Base-by-base conservation (phyloP, 2,113 vertebrate genomes). In the Balaeniceps rex region DNA sequence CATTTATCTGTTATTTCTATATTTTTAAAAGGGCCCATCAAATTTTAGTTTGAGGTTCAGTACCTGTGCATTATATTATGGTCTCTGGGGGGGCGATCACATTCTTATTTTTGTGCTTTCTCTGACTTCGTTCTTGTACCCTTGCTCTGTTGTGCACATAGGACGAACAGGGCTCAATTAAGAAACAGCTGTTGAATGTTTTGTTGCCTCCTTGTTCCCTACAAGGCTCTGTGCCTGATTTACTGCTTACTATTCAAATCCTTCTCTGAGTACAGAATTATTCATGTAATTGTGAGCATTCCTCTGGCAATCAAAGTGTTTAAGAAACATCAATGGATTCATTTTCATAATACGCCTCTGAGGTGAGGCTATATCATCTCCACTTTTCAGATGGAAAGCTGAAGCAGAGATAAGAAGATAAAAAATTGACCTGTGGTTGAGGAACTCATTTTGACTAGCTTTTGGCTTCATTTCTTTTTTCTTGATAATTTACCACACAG, bases 241-340 rank as follows among this genome's bases (percentile, higher is more conserved):
- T 87, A 91, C 85, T 94, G 57, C 61, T 78, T 83, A 51, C 97
- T 94, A 19, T 94, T 97, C 81, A 95, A 83, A 91, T 96, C 81
- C 66, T 89, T 25, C 78, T 94, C 26, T 9, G 81, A 83, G 82
- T 85, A 79, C 75, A 80, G 70, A 93, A 94, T 94, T 96, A 93
- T 85, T 85, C 91, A 93, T 91, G 66, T 89, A 93, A 93, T 87
- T 76, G 91, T 94, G 78, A 88, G 36, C 87, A 88, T 93, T 96
- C 75, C 94, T 96, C 75, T 92, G 93, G 91, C 91, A 83, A 44
- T 94, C 66, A 47, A 46, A 91, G 78, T 90, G 38, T 93, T 95
- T 90, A 85, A 93, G 80, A 89, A 84, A 91, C 87, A 84, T 95
- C 78, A 90, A 19, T 94, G 91, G 78, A 90, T 95, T 97, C 5